Conservation (phyloP, 1,140 invertebrate genomes). For the Acyrthosiphon pisum region DNA sequence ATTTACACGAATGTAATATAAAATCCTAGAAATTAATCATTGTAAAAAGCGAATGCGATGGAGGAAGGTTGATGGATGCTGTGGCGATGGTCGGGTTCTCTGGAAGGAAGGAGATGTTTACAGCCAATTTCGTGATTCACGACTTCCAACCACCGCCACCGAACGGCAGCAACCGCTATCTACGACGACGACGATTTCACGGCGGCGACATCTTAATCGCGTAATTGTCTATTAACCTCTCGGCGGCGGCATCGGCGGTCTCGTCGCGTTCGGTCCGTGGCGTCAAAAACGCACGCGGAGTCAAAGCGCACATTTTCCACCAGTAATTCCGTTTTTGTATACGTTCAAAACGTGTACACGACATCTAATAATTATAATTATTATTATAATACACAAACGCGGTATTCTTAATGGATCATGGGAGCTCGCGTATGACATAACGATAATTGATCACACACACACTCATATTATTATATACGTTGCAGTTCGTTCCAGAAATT, state of each 20-base stretch:
- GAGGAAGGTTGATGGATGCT: not conserved
- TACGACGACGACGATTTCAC: conserved; percentile 46
- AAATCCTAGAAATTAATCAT: not conserved
- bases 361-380: too few species aligned
- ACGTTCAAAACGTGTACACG: not conserved
- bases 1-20: not conserved
- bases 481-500: conserved; percentile 55
- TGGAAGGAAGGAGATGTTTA: not conserved
- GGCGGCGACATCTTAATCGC: not conserved
- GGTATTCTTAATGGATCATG: conserved; percentile 49
- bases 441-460: conserved; percentile 54
- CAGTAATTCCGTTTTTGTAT: not conserved
- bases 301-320: not conserved
- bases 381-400: not conserved
- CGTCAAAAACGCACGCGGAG: not conserved
- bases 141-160: not conserved
- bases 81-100: not conserved
- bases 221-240: not conserved
- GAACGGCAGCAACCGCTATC: not conserved
- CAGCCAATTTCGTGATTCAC: conserved; percentile 52
- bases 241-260: not conserved
- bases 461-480: not conserved
- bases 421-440: conserved; percentile 52
- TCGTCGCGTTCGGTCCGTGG: not conserved
- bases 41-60: not conserved